Base-by-base conservation (phyloP, 2,888 invertebrate genomes). In the Nesidiocoris tenuis region DNA sequence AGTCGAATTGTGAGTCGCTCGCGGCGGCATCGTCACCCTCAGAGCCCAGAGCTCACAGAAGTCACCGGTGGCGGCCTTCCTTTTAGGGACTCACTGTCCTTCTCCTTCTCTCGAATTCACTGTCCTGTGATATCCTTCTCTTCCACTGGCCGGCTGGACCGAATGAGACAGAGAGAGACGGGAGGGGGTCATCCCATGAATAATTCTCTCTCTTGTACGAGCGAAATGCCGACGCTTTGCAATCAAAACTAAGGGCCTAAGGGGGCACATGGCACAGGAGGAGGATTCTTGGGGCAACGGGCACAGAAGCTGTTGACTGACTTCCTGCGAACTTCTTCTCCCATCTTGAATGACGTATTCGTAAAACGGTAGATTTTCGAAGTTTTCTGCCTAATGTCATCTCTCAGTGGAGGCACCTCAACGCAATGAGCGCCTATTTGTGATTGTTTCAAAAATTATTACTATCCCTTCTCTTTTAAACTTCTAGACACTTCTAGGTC, bases 191-290 rank as follows among this genome's bases (percentile, higher is more conserved):
- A 72, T 72, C 75, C 64, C 75, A 75, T 75, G 75, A 75, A 75
- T 75, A 75, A 75, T 75, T 75, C 75, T 68, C 75, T 68, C 75
- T 59, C 75, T 70, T 75, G 61, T 75, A 65, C 68, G 65, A 75
- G 21, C 54, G 63, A 25, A 39, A 61, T 61, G 75, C 75, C 75
- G 75, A 75, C 75, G 75, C 75, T 75, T 75, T 75, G 75, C 75
- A 75, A 75, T 75, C 75, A 75, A 75, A 75, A 75, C 75, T 75
- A 75, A 75, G 75, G 75, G 75, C 68, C 75, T 75, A 39, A 39
- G 39, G 39, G 39, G 39, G 39, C 39, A 39, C 39, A 39, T 7
- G 39, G 39, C 39, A 39, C 39, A 39, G 39, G 12, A 39, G 39
- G 39, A 39, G 5, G 39, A 39, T 39, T 39, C 39, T 39, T 39